Conservation (phyloP, 2,113 vertebrate species). For the Nothocercus nigrocapillus region DNA sequence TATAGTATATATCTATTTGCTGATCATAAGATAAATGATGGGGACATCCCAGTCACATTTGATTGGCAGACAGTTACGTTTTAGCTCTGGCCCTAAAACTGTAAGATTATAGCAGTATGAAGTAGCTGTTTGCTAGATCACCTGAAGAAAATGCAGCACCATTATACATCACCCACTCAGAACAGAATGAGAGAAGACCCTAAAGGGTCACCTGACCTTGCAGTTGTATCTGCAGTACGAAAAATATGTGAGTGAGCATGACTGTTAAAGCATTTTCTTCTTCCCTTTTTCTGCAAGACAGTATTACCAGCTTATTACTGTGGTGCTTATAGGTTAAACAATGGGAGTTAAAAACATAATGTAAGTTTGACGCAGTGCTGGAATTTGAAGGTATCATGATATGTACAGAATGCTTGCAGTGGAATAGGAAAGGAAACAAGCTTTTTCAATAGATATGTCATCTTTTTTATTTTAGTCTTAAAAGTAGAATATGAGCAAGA, state of each 20-base stretch:
- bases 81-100: neutral
- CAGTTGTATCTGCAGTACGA: neutral
- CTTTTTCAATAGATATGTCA: neutral
- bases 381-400: neutral
- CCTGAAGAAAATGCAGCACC: neutral
- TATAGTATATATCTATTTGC: neutral
- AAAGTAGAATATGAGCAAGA: neutral
- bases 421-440: neutral
- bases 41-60: neutral
- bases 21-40: neutral
- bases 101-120: rapidly evolving
- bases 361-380: neutral
- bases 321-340: neutral
- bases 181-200: neutral
- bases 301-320: neutral
- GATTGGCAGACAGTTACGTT: neutral
- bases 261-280: neutral
- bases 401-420: neutral
- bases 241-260: neutral
- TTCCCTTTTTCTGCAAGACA: rapidly evolving
- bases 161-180: neutral
- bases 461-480: neutral
- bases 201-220: neutral
- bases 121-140: neutral
- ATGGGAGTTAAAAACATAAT: neutral